Conservation (phyloP, 2,113 vertebrate species). For the Carettochelys insculpta region DNA sequence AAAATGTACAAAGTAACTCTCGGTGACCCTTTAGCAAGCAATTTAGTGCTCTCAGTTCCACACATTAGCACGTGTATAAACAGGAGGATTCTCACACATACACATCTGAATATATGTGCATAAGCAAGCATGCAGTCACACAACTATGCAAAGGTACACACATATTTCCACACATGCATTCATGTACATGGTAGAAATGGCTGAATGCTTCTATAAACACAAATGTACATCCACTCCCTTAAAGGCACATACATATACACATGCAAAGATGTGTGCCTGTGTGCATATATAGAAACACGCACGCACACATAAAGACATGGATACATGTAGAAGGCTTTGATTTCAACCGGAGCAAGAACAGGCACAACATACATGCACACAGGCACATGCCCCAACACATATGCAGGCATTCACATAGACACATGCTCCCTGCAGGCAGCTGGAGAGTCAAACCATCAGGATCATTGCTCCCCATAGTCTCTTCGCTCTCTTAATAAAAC, state of each 20-base stretch:
- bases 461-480: not conserved
- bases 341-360: not conserved
- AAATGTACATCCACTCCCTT: not conserved
- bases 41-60: not conserved
- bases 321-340: not conserved
- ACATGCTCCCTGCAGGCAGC: not conserved
- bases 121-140: not conserved
- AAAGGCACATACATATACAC: not conserved
- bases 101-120: not conserved
- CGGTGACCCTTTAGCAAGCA: not conserved
- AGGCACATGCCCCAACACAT: not conserved
- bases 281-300: too few species aligned
- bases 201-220: not conserved
- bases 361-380: not conserved
- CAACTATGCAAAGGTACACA: not conserved
- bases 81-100: not conserved
- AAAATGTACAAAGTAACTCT: not conserved
- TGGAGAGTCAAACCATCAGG: not conserved
- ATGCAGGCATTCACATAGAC: not conserved
- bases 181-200: not conserved
- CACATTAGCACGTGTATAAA: not conserved
- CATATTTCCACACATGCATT: not conserved
- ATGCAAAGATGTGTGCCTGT: too few species aligned
- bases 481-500: not conserved
- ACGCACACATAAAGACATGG: not conserved